Base-by-base conservation (phyloP, 2,888 invertebrate species). In the Agriopis aurantiaria region DNA sequence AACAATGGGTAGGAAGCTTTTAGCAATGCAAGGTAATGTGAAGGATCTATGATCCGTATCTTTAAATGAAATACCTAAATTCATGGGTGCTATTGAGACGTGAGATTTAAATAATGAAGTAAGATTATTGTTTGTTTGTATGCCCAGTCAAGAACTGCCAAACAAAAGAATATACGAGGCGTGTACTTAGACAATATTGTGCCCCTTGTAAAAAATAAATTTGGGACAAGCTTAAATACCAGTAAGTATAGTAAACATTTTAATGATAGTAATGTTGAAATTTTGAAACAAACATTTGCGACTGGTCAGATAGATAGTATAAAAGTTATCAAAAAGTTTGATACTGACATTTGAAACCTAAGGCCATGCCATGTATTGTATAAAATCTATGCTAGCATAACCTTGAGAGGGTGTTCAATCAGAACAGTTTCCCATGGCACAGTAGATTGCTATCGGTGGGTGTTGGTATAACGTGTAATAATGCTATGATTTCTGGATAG, bases 1-100 rank as follows among this genome's bases (percentile, higher is more conserved):
- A 70, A 73, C 73, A 73, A 70, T 73, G 52, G 68, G 23, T n/a
- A 68, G 67, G 68, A 71, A 58, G 67, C 60, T 65, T 65, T 69
- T 71, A 71, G 62, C 41, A 23, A 45, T 11, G 43, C 68, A 68
- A 61, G 61, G 61, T 61, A 14, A 52, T 61, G 57, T 40, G 43
- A 46, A 46, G 61, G 55, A 60, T 51, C 43, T 57, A 43, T 40
- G 17, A 46, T 49, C 57, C 43, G 14, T 64, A 45, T 57, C 57
- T 57, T 11, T 45, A 45, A 17, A 57, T 45, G 17, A 45, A 43
- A 57, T n/a, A 12, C 33, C 11, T 9, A 41, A 56, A 14, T 57
- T 14, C 17, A 33, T 17, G n/a, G n/a, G 55, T 43, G 57, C 43
- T 57, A 57, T 57, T 57, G 57, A 57, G 57, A 17, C 57, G 56